These are phyloP conservation scores for Dromiciops gliroides DNA, from an alignment of 2,113 vertebrate species.

Conservation along the genomic window DNA sequence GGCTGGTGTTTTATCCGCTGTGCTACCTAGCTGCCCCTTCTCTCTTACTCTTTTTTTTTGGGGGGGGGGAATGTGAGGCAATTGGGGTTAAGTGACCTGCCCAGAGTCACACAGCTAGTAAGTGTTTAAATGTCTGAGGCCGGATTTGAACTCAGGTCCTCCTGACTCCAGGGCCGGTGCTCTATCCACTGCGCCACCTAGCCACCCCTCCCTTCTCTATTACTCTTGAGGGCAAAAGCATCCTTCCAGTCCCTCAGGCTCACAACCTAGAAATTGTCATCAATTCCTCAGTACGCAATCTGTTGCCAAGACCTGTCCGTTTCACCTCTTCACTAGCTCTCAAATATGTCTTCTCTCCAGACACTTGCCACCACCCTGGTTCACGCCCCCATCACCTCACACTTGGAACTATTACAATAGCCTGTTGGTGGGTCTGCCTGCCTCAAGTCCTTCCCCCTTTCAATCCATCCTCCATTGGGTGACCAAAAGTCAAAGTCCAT, in stretches of 20 bases:
- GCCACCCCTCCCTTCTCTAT: not conserved
- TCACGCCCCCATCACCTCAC: not conserved
- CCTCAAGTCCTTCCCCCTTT: not conserved
- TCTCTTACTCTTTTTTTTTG: no score
- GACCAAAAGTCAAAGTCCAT: not conserved
- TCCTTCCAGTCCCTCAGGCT: not conserved
- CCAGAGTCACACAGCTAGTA: no score
- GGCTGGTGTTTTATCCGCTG: no score
- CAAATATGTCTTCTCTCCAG: not conserved
- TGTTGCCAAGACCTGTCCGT: not conserved
- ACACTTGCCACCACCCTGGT: no score
- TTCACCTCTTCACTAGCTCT: not conserved
- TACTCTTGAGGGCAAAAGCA: not conserved
- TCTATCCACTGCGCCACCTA: no score
- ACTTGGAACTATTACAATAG: not conserved
- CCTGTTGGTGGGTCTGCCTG: not conserved
- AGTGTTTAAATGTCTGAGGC: no score
- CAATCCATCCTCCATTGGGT: not conserved
- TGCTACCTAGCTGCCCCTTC: no score
- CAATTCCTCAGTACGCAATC: not conserved
- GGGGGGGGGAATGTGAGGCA: no score
- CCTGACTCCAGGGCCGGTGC: no score
- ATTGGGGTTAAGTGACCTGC: no score
- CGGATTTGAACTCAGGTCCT: no score
- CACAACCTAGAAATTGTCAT: not conserved